These are phyloP conservation scores for Amphiprion ocellaris DNA, from an alignment of 2,113 vertebrate species.

Conservation along the genomic window DNA sequence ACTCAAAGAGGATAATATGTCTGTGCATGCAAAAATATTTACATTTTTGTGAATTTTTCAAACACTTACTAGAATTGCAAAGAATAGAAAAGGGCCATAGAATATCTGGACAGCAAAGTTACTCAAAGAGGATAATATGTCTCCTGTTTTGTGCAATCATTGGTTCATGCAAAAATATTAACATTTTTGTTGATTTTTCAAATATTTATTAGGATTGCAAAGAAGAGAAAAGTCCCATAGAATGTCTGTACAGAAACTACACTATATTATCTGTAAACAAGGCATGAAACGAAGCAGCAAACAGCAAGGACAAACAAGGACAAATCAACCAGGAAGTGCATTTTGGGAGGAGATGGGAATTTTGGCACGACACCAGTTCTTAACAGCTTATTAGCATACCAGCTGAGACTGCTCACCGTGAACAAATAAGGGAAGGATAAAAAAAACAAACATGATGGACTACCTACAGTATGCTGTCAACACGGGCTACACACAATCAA, in stretches of 20 bases:
- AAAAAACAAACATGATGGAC: constrained; percentile 72
- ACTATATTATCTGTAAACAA: background rate
- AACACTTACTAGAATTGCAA: no score
- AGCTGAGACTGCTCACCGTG: constrained; percentile 55
- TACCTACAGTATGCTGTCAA: constrained; percentile 70
- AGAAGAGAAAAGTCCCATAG: background rate
- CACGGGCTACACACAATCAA: constrained; percentile 65
- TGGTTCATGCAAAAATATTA: no score
- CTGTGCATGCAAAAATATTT: no score
- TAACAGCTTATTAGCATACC: constrained; percentile 65
- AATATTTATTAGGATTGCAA: no score
- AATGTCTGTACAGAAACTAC: background rate
- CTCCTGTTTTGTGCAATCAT: no score
- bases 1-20: no score
- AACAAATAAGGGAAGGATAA: constrained; percentile 61
- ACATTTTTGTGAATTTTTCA: no score
- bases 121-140: no score
- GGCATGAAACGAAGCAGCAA: constrained; percentile 13
- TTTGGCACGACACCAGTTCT: constrained; percentile 48
- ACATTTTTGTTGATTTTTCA: no score
- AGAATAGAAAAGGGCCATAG: background rate
- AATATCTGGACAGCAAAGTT: background rate
- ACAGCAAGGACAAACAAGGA: constrained; percentile 43
- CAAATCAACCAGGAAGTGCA: constrained; percentile 22
- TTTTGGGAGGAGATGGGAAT: constrained; percentile 15